These are phyloP conservation scores for Agrotis segetum DNA, from an alignment of 2,888 invertebrate species.

Conservation along the genomic window DNA sequence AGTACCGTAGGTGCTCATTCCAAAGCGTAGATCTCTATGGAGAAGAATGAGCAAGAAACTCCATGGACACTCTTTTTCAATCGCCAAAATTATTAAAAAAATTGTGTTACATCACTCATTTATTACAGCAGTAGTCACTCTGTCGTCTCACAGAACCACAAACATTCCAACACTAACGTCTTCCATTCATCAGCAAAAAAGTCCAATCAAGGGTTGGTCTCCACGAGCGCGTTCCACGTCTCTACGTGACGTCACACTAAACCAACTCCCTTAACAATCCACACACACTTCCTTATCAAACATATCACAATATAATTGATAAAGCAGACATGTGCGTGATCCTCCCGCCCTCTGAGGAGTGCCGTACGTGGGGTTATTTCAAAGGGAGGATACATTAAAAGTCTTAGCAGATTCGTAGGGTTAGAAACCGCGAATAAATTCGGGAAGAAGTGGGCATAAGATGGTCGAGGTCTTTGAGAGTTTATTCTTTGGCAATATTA, in stretches of 20 bases:
- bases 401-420: neutral
- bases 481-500: too few species aligned
- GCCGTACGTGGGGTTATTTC: conserved; percentile 37
- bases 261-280: conserved; percentile 33
- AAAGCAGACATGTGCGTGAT: conserved; percentile 33
- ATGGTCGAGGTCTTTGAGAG: neutral
- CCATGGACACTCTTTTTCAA: too few species aligned
- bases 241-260: conserved; percentile 20
- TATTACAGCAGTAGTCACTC: too few species aligned
- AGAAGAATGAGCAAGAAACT: too few species aligned
- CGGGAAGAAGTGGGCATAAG: neutral
- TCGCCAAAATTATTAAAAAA: too few species aligned
- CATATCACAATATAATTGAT: conserved; percentile 46
- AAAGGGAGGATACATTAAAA: conserved; percentile 16
- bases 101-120: too few species aligned
- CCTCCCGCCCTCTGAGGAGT: conserved; percentile 12
- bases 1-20: too few species aligned
- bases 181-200: neutral
- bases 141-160: too few species aligned
- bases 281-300: neutral
- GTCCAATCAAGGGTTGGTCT: neutral
- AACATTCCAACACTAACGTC: too few species aligned
- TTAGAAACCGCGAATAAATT: neutral
- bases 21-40: too few species aligned
- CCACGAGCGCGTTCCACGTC: neutral